Evolutionary conservation across 2,888 invertebrate genomes (phyloP).

Genomic region (Lymantria monacha): DNA sequence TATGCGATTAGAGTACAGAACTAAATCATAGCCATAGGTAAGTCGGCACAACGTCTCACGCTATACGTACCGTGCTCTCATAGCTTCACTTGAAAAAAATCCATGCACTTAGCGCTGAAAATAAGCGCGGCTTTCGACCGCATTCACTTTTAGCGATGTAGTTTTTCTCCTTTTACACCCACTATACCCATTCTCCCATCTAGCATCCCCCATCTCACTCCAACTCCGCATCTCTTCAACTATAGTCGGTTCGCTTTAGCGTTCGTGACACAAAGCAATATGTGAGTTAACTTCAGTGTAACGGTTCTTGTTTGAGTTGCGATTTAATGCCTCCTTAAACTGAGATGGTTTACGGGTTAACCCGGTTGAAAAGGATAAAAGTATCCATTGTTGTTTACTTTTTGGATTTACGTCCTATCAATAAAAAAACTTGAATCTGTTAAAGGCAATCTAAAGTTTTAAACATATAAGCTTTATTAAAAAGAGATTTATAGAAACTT

Average conservation of each 20-base stretch:
- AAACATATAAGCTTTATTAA: constrained; percentile 44
- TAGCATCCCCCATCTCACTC: constrained; percentile 66
- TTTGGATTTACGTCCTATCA: constrained; percentile 64
- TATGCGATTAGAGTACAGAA: constrained; percentile 14
- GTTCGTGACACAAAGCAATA: constrained; percentile 83
- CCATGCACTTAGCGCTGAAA: constrained; percentile 80
- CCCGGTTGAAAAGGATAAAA: constrained; percentile 77
- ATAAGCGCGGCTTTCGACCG: constrained; percentile 81
- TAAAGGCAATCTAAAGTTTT: constrained; percentile 58
- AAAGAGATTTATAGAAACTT: constrained; percentile 36
- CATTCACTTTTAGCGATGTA: constrained; percentile 82
- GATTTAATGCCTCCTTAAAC: constrained; percentile 82
- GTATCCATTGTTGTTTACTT: constrained; percentile 73
- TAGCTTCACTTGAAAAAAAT: constrained; percentile 77
- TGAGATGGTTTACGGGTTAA: constrained; percentile 82
- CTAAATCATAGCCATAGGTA: constrained; percentile 14
- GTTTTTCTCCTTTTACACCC: constrained; percentile 81
- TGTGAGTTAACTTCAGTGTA: constrained; percentile 81
- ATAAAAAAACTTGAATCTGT: constrained; percentile 71
- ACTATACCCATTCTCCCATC: constrained; percentile 73
- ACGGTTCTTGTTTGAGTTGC: constrained; percentile 82
- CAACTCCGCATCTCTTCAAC: constrained; percentile 57
- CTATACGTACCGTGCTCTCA: constrained; percentile 48
- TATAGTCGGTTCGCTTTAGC: constrained; percentile 70
- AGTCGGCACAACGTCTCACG: constrained; percentile 18